Evolutionary conservation across 2,113 vertebrate genomes (phyloP), one percentile per base, ranked within the genome.

Genomic region (Triplophysa tibetana): DNA sequence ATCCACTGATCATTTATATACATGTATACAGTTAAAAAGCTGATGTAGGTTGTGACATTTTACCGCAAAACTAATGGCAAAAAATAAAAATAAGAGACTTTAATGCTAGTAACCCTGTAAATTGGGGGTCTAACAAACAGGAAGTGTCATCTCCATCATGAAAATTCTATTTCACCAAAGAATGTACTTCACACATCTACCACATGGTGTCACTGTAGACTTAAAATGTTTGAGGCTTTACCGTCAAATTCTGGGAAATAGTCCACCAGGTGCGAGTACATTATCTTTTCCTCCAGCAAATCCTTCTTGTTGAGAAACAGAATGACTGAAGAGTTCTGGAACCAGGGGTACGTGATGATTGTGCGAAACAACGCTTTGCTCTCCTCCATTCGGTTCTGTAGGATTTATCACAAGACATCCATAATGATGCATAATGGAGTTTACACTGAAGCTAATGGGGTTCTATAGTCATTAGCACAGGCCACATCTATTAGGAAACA

Each of bases 241-340:
- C 98, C 98, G 21, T 99, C 98, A 72, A 97, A 99, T 91, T 99
- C 98, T 0, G 98, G 98, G 86, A 99, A 99, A 89, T 99, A 99
- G 89, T 99, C 98, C 79, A 99, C 98, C 84, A 99, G 90, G 90
- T 99, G 98, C 0, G 98, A 99, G 88, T 97, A 95, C 58, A 96
- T 83, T 67, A 99, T 97, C 91, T 99, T 99, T 90, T 99, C 98
- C 93, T 99, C 98, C 84, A 99, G 90, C 83, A 99, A 93, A 89
- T 99, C 98, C 87, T 99, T 99, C 94, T 99, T 99, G 89, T 99
- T 99, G 81, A 99, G 95, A 88, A 99, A 99, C 78, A 99, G 95
- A 88, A 99, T 99, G 88, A 99, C 97, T 0, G 98, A 99, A 33
- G 98, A 99, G 90, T 98, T 99, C 89, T 99, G 97, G 92, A 99